Evolutionary conservation across 2,113 vertebrate genomes (phyloP), one percentile per base, ranked within the genome.

Genomic region (Eurystomus gularis): DNA sequence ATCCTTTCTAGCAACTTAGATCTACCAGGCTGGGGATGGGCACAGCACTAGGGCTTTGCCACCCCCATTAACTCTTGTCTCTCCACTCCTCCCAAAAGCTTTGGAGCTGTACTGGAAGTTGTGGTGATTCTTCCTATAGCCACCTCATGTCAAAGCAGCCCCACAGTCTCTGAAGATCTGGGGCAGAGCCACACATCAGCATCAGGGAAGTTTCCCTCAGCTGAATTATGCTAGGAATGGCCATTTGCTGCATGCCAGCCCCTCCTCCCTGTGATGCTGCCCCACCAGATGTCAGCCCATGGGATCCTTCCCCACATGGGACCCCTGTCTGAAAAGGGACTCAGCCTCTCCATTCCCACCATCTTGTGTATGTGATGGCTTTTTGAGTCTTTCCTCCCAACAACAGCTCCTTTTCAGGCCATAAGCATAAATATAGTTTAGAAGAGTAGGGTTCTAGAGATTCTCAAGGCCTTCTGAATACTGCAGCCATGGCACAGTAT

Each of bases 221-320:
- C 3, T 88, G 61, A 49, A 49, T 44, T 72, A 61, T 26, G 18
- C 21, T 21, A 26, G n/a, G 23, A 54, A 15, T 42, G 39, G 7
- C 28, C 2, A 5, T 7, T 15, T 69, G 35, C 39, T 72, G 29
- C 1, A 0, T 29, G 17, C 21, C 48, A 68, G 17, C 8, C 28
- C 5, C 8, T 39, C n/a, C 44, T 83, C 28, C 39, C 40, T 23
- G 21, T 7, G 8, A 18, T n/a, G 62, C 35, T 62, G 46, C 35
- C 46, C 5, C 19, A 39, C 3, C 16, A 52, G 39, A 48, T 76
- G 11, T 18, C 42, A 79, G 25, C 6, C 26, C 46, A 42, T 0
- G 2, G 40, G 21, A 69, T 66, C 19, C 37, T 72, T 82, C 23
- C 6, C 17, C 26, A 5, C 3, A 1, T 0, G 0, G n/a, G 17